Percentiles rank a stretch among this genome's conserved stretches.
phyloP scores from a whole-genome alignment of 2,797 vertebrate species.

The Potorous gilbertii region DNA sequence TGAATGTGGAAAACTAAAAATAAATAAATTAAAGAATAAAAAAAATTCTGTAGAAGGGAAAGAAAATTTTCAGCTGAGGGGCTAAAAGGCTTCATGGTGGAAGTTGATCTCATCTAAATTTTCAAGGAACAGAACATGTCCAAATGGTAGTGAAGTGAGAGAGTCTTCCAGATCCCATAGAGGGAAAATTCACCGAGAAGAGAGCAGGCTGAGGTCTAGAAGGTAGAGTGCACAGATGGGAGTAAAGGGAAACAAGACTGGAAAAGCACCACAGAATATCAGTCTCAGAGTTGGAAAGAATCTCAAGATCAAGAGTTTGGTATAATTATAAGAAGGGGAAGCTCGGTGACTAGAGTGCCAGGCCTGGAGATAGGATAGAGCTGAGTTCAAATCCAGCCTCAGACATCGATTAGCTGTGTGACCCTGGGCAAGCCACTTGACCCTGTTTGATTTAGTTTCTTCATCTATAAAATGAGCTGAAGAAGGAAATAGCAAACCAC shows the following conservation, averaged over 20 bases:
- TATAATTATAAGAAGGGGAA: not conserved
- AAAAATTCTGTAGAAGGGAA: not conserved
- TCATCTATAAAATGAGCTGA: not conserved
- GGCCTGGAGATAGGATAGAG: not conserved
- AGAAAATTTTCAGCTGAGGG: not conserved
- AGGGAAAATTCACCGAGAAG: not conserved
- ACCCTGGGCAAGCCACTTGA: not conserved
- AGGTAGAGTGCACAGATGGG: not conserved
- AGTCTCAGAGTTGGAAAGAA: not conserved
- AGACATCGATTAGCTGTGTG: not conserved
- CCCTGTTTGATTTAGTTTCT: not conserved
- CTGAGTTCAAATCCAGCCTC: not conserved
- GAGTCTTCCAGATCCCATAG: not conserved
- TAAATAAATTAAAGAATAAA: too few species aligned
- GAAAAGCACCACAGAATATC: not conserved
- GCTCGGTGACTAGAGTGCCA: not conserved
- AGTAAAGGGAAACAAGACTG: not conserved
- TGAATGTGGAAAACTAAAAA: too few species aligned
- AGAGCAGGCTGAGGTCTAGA: not conserved
- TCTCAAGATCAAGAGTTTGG: not conserved
- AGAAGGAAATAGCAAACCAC: not conserved
- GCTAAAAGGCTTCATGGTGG: not conserved
- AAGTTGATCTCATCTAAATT: not conserved
- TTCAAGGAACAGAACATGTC: not conserved
- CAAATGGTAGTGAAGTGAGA: not conserved